Evolutionary conservation across 2,888 invertebrate species (phyloP), one percentile per base, ranked within the genome.

Genomic region (Camponotus fellah): DNA sequence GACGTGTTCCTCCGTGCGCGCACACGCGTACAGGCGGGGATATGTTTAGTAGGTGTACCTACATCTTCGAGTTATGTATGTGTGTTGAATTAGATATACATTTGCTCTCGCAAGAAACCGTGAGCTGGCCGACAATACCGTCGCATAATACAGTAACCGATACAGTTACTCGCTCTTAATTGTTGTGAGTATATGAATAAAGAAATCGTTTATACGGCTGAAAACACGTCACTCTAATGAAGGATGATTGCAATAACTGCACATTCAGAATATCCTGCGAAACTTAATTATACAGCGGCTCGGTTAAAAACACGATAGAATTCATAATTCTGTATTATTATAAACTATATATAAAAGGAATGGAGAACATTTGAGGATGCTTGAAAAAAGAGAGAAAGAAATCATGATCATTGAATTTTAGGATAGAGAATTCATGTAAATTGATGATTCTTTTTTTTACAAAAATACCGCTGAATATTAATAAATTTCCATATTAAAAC

Each of bases 141-240:
- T 76, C 83, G 79, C 65, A 56, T 34, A 83, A 86, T 87, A 88
- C 88, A 88, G 88, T 88, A 88, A 88, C 87, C 49, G 88, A 88
- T 88, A 88, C 88, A 88, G 88, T 88, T 88, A 88, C 82, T 83
- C 34, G 86, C n/a, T 84, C 86, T 87, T 88, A 88, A 88, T 88
- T 88, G 87, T 82, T 72, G 8, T 80, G 60, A 65, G 58, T 34
- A 43, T 68, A 49, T 62, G 83, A 84, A 69, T 72, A 80, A 79
- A 65, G 66, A 71, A 85, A 88, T 88, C 88, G 71, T 80, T 80
- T 80, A 80, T 53, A 49, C 72, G 56, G 37, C 60, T 79, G 60
- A 71, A 80, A 71, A 80, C 26, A 71, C 26, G 46, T 17, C 17
- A 26, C 72, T 80, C 60, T 80, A 49, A 80, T 71, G 72, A 80